phyloP scores from a whole-genome alignment of 2,113 vertebrate genomes.

The Gnathonemus longibarbis region DNA sequence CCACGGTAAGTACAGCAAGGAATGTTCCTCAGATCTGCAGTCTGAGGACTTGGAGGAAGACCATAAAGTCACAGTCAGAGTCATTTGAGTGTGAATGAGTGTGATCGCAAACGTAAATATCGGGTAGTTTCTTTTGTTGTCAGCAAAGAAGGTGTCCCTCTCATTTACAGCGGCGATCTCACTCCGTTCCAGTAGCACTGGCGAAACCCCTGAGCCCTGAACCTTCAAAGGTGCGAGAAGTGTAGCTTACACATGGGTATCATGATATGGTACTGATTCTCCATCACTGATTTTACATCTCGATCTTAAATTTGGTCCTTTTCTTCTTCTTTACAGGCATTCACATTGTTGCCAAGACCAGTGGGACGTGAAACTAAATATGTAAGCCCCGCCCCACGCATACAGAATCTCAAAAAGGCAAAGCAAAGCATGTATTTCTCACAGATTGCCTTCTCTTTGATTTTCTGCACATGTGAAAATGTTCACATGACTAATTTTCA shows the following conservation, averaged over 20 bases:
- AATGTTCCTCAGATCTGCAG: neutral
- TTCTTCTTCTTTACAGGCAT: constrained; percentile 40
- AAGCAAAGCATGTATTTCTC: neutral
- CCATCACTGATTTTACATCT: neutral
- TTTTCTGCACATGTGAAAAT: neutral
- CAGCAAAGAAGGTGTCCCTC: neutral
- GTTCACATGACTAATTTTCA: neutral
- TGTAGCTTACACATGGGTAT: neutral
- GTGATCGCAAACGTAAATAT: neutral
- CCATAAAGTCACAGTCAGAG: neutral
- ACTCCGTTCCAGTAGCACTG: constrained; percentile 52
- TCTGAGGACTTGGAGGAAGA: neutral
- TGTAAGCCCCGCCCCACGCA: constrained; percentile 60
- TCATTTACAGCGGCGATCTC: constrained; percentile 50
- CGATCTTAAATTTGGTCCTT: constrained; percentile 24
- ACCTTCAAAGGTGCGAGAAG: constrained; percentile 59
- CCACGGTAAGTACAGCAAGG: constrained; percentile 59
- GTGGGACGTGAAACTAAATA: constrained; percentile 92
- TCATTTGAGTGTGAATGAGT: neutral
- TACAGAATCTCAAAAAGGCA: neutral
- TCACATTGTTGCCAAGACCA: constrained; percentile 58
- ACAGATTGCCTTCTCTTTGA: neutral
- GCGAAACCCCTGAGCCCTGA: constrained; percentile 45
- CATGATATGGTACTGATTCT: neutral
- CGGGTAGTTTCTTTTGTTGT: neutral